Conservation (phyloP, 2,888 invertebrate genomes). For the Oscheius onirici region DNA sequence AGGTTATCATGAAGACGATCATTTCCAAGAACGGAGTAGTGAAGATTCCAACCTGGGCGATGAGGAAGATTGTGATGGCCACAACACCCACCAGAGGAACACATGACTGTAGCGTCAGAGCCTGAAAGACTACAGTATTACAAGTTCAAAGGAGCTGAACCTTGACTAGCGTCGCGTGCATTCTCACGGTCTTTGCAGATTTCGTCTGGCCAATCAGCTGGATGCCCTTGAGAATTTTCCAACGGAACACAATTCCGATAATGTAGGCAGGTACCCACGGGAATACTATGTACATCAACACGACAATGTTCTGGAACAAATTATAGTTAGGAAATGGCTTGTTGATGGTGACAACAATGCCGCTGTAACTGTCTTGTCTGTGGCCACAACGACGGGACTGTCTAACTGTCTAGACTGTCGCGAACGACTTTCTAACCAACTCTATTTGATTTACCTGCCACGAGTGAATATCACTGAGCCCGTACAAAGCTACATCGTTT, state of each 20-base stretch:
- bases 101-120: not conserved
- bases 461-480: not conserved
- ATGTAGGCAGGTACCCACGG: not conserved
- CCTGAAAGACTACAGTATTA: not conserved
- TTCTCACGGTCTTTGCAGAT: conserved; percentile 2
- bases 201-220: not conserved
- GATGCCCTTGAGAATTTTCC: conserved; percentile 4
- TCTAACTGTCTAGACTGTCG: too few species aligned
- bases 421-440: too few species aligned
- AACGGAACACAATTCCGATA: not conserved
- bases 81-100: not conserved
- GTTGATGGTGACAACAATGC: too few species aligned
- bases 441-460: conserved; percentile 15
- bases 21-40: not conserved
- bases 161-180: conserved; percentile 13
- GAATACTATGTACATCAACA: not conserved
- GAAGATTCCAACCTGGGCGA: conserved; percentile 3
- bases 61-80: not conserved
- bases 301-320: not conserved
- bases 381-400: too few species aligned
- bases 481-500: not conserved
- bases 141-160: not conserved
- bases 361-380: not conserved
- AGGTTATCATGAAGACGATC: not conserved
- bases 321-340: too few species aligned